phyloP scores from a whole-genome alignment of 2,113 vertebrate genomes.

The Myxocyprinus asiaticus region DNA sequence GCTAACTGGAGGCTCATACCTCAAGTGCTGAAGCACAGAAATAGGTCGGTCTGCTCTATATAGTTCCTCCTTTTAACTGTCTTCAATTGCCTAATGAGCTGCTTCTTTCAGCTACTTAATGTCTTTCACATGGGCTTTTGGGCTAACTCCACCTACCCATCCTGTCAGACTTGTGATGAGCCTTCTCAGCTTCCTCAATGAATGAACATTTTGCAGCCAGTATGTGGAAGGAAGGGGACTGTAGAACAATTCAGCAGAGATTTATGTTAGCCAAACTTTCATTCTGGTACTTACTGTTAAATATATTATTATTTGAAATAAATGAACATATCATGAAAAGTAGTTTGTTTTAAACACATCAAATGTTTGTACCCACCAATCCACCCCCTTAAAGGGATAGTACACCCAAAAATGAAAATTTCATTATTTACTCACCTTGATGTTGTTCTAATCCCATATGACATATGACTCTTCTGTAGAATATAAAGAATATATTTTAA shows the following conservation, averaged over 20 bases:
- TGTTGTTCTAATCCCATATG: too few species aligned
- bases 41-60: conserved; percentile 60
- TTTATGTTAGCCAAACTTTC: background rate
- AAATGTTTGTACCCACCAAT: too few species aligned
- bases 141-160: conserved; percentile 56
- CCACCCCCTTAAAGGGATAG: too few species aligned
- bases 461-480: too few species aligned
- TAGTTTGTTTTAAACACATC: too few species aligned
- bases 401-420: too few species aligned
- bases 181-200: background rate
- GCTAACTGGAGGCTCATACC: conserved; percentile 55
- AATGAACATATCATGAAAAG: too few species aligned
- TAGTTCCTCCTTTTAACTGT: conserved; percentile 48
- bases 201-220: too few species aligned
- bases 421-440: too few species aligned
- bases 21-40: conserved; percentile 59
- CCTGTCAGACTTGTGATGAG: conserved; percentile 39
- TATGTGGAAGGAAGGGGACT: conserved; percentile 45
- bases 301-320: too few species aligned
- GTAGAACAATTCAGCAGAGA: conserved; percentile 59
- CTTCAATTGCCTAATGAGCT: conserved; percentile 73
- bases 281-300: background rate
- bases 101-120: conserved; percentile 55
- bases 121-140: conserved; percentile 53
- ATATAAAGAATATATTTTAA: too few species aligned